Base-by-base conservation (phyloP, 2,888 invertebrate species). In the Phasia obesa region DNA sequence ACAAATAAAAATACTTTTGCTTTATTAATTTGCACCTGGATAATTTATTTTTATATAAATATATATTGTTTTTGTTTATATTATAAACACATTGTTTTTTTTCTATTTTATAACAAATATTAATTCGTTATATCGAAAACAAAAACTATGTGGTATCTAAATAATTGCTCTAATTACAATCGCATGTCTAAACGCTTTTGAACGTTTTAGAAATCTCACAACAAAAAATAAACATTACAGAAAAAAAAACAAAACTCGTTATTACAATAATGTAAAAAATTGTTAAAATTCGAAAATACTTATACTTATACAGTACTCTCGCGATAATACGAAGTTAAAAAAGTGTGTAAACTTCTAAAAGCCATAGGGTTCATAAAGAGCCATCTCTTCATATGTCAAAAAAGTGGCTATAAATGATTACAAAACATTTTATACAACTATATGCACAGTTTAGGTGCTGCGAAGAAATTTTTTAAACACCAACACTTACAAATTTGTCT, bases 81-180 rank as follows among this genome's bases (percentile, higher is more conserved):
- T 47, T 44, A 11, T 13, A 1, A n/a, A n/a, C n/a, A n/a, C 4
- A 38, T 2, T 42, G 15, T 19, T 47, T 17, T 47, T 17, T n/a
- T 47, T 17, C 35, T 35, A 35, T 35, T 35, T 35, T 44, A 65
- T 57, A 65, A 49, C 38, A 64, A 57, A 35, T 15, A 38, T 7
- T 11, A 15, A 55, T 27, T 75, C 4, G 55, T 15, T 35, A 60
- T 21, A 31, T 44, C 1, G 2, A 69, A 44, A 70, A 49, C 15
- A 51, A 65, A 4, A 65, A 65, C 23, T 42, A 11, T 38, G 21
- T 44, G 17, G 17, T 76, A 70, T 70, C 64, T 47, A 75, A 71
- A 81, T 84, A 84, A 84, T 78, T 78, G 81, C 81, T 84, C 84
- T 78, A 79, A 84, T 84, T 84, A 81, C 71, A 84, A 84, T 75